Percentiles rank a stretch among this genome's conserved stretches.
These are phyloP conservation scores for Drosophila tani DNA, from an alignment of 1,140 invertebrate genomes.

Conservation along the genomic window DNA sequence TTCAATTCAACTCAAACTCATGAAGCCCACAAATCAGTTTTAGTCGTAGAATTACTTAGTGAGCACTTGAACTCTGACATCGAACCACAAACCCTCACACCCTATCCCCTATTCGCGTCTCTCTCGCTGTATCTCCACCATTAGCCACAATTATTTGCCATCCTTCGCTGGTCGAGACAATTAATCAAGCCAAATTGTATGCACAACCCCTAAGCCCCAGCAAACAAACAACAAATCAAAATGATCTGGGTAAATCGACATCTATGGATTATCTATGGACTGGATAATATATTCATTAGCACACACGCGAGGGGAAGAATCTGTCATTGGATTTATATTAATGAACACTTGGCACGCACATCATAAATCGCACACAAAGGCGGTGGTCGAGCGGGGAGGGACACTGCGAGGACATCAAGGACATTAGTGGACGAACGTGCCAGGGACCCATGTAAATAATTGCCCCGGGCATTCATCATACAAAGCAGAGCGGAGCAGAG, in stretches of 20 bases:
- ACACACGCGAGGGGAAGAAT: slow-evolving; percentile 41
- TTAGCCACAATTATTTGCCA: slow-evolving; percentile 75
- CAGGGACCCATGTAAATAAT: slow-evolving; percentile 67
- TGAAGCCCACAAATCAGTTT: slow-evolving; percentile 43
- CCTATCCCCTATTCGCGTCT: neutral
- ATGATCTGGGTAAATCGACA: slow-evolving; percentile 62
- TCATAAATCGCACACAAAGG: slow-evolving; percentile 72
- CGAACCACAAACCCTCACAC: slow-evolving; percentile 5
- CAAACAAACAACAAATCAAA: slow-evolving; percentile 55
- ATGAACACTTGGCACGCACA: slow-evolving; percentile 80
- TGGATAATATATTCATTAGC: slow-evolving; percentile 77
- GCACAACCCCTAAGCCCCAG: slow-evolving; percentile 27
- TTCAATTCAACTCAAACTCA: slow-evolving; percentile 29
- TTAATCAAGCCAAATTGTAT: slow-evolving; percentile 68
- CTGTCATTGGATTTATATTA: slow-evolving; percentile 81
- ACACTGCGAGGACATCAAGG: slow-evolving; percentile 13
- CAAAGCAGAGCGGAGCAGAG: slow-evolving; percentile 43
- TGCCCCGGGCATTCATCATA: slow-evolving; percentile 61
- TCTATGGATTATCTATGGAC: slow-evolving; percentile 62
- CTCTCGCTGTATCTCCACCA: slow-evolving; percentile 10
- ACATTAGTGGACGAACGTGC: slow-evolving; percentile 70
- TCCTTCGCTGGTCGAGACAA: slow-evolving; percentile 56
- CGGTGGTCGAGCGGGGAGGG: neutral
- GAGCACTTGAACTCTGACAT: slow-evolving; percentile 37
- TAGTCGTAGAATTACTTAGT: slow-evolving; percentile 26